A percentile compares a stretch with the other conserved stretches of the same genome.
phyloP scores from a whole-genome alignment of 2,888 invertebrate species.

The Tipula vernalis region DNA sequence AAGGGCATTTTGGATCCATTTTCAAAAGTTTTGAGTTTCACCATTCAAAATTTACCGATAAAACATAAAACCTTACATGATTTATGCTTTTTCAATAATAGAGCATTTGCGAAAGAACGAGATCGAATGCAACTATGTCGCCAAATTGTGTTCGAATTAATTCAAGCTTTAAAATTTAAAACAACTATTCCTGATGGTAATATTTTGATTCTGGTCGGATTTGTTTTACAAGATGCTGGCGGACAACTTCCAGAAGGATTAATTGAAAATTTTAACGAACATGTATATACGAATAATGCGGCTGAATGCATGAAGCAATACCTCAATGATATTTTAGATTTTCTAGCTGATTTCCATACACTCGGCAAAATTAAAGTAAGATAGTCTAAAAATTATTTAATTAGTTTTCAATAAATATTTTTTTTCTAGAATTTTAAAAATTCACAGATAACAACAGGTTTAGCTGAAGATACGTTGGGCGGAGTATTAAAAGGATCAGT shows the following conservation, averaged over 20 bases:
- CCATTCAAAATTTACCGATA: conserved; percentile 79
- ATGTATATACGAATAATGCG: conserved; percentile 61
- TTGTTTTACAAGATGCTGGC: conserved; percentile 85
- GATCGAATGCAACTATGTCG: conserved; percentile 88
- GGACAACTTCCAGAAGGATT: conserved; percentile 71
- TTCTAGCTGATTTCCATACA: conserved; percentile 91
- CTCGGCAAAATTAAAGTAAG: conserved; percentile 88
- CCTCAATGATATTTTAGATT: conserved; percentile 84
- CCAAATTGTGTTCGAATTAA: conserved; percentile 84
- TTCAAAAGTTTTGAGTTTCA: conserved; percentile 84
- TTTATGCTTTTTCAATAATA: conserved; percentile 77
- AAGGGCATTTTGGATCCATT: conserved; percentile 84
- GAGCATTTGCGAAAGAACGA: conserved; percentile 82
- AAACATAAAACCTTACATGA: conserved; percentile 71
- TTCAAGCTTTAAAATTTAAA: conserved; percentile 93
- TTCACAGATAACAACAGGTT: conserved; percentile 49
- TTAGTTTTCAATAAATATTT: background rate
- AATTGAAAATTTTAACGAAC: conserved; percentile 42
- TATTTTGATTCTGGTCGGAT: conserved; percentile 78
- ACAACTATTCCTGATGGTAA: conserved; percentile 89
- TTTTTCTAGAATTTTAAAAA: conserved; percentile 52
- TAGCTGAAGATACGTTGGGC: conserved; percentile 93
- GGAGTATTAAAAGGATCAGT: conserved; percentile 93
- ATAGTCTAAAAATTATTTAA: background rate
- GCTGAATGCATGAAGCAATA: conserved; percentile 90